A percentile compares a stretch with the other conserved stretches of the same genome.
Evolutionary conservation across 2,888 invertebrate genomes (phyloP).

Genomic region (Helicoverpa assulta): DNA sequence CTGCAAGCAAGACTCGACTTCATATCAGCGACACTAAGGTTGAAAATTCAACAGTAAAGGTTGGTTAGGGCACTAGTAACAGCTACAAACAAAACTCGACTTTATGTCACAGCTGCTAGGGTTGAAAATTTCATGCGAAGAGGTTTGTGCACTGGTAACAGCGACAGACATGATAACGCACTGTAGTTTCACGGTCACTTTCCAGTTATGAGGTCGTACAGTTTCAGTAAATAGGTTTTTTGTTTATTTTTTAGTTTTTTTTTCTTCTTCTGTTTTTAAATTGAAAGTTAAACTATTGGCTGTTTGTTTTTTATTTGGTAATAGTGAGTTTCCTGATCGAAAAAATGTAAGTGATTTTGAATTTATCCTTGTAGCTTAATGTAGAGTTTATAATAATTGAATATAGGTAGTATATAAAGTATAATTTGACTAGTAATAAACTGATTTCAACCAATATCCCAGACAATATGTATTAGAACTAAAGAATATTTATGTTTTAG

Average conservation of each 20-base stretch:
- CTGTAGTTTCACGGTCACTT: slow-evolving; percentile 26
- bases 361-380: too few species aligned
- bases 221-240: not conserved
- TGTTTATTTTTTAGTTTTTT: not conserved
- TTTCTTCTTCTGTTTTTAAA: not conserved
- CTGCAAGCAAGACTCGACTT: slow-evolving; percentile 1
- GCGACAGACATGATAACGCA: slow-evolving; percentile 3
- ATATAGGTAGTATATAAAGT: too few species aligned
- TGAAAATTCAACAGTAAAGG: not conserved
- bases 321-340: not conserved
- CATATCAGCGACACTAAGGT: not conserved
- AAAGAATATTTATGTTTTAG: too few species aligned
- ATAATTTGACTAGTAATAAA: too few species aligned
- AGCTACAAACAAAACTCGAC: not conserved
- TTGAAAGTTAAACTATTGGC: not conserved
- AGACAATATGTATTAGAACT: too few species aligned
- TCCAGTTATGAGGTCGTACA: not conserved
- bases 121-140: slow-evolving; percentile 10
- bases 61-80: slow-evolving; percentile 4
- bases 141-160: slow-evolving; percentile 8
- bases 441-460: too few species aligned
- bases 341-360: slow-evolving; percentile 13
- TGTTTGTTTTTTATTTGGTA: not conserved
- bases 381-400: too few species aligned
- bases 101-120: not conserved